These are phyloP conservation scores for Choloepus didactylus DNA, from an alignment of 2,797 vertebrate genomes.

Conservation along the genomic window DNA sequence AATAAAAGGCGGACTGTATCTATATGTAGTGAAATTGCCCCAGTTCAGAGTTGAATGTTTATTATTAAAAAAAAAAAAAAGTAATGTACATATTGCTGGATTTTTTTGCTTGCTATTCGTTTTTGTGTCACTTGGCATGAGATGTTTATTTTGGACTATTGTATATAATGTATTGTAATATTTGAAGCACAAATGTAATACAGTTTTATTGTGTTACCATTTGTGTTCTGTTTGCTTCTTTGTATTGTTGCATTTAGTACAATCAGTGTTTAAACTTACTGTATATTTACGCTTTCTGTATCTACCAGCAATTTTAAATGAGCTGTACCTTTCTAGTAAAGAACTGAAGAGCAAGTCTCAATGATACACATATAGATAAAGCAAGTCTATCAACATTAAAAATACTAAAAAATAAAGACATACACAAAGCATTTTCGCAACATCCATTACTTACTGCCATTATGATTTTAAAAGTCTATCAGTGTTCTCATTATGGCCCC, in stretches of 20 bases:
- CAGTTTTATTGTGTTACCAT: conserved; percentile 99
- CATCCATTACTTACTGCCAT: conserved; percentile 83
- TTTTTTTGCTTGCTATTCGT: conserved; percentile 92
- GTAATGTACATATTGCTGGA: conserved; percentile 93
- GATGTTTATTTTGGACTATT: conserved; percentile 98
- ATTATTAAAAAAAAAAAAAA: conserved; percentile 86
- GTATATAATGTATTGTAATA: conserved; percentile 99
- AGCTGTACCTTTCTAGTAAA: conserved; percentile 92
- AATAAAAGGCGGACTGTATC: conserved; percentile 88
- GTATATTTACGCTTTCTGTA: conserved; percentile 92
- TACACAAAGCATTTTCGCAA: conserved; percentile 83
- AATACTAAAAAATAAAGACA: conserved; percentile 83
- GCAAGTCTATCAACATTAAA: conserved; percentile 87
- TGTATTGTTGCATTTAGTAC: conserved; percentile 93
- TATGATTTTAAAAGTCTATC: conserved; percentile 84
- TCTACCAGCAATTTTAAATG: conserved; percentile 91
- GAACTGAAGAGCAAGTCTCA: conserved; percentile 89
- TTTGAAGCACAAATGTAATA: conserved; percentile 99
- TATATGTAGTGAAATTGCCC: conserved; percentile 90
- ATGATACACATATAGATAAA: conserved; percentile 87
- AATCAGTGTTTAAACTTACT: conserved; percentile 91
- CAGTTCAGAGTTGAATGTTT: conserved; percentile 91
- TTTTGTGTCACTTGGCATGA: conserved; percentile 97
- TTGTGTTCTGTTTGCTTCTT: conserved; percentile 90
- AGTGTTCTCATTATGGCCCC: conserved; percentile 85